Evolutionary conservation across 2,113 vertebrate genomes (phyloP).

Genomic region (Fulmarus glacialis): DNA sequence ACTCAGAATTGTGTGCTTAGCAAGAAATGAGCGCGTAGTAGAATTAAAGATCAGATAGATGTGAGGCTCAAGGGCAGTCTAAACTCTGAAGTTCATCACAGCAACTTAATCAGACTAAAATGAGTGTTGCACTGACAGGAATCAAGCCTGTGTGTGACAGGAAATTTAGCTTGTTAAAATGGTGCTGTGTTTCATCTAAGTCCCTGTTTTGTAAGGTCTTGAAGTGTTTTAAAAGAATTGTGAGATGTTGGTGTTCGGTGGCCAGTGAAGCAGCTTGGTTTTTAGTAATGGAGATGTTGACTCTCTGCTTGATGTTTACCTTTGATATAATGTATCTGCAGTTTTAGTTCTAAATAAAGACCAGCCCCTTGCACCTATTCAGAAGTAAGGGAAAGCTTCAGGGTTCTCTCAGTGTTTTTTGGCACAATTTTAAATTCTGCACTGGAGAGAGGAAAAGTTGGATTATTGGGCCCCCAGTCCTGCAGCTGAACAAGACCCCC

Average conservation of each 20-base stretch:
- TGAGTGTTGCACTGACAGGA: slow-evolving; percentile 48
- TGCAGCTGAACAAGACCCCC: background rate
- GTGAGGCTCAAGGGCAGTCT: slow-evolving; percentile 73
- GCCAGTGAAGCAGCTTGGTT: background rate
- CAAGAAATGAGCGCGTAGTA: slow-evolving; percentile 69
- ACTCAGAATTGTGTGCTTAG: slow-evolving; percentile 72
- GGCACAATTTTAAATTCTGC: background rate
- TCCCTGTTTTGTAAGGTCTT: background rate
- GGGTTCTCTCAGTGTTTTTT: background rate
- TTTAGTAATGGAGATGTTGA: background rate
- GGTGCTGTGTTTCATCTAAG: background rate
- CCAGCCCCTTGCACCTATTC: background rate
- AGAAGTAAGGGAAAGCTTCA: background rate
- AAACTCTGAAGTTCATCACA: slow-evolving; percentile 80
- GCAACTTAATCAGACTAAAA: slow-evolving; percentile 74
- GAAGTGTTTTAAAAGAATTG: background rate
- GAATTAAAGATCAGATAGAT: slow-evolving; percentile 77
- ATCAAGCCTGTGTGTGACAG: slow-evolving; percentile 17
- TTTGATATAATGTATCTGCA: background rate
- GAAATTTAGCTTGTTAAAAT: slow-evolving; percentile 55
- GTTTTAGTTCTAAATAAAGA: background rate
- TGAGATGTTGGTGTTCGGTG: background rate
- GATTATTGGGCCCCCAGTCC: background rate
- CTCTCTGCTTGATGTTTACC: background rate
- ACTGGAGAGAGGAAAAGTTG: background rate